Base-by-base conservation (phyloP, 2,113 vertebrate species). In the Microtus ochrogaster region DNA sequence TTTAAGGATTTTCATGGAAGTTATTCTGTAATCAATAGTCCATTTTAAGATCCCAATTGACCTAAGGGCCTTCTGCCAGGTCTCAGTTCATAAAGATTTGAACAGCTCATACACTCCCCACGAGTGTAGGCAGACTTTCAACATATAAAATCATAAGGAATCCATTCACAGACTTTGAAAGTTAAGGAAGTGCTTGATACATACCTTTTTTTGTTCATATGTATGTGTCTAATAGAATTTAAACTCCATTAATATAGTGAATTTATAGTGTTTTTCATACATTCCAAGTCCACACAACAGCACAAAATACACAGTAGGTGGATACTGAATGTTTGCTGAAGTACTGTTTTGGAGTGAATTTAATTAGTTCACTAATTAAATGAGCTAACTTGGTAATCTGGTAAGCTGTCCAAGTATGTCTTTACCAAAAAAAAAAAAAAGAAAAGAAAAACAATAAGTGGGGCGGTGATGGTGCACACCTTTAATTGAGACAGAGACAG, bases 331-430 rank as follows among this genome's bases (percentile, higher is more conserved):
- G 21, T 49, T 82, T 91, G 47, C 68, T 85, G 39, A 91, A n/a
- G 77, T 82, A 66, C 10, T 55, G 55, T 55, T 8, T 90, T 33
- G 41, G 86, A 94, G 77, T 89, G 28, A 92, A 87, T 77, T 73
- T 49, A 82, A 2, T 68, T 65, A 96, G 2, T 66, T 17, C 87
- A 77, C 72, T 5, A 86, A 72, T 86, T 7, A 55, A 88, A 41
- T 72, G 26, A 65, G 10, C 63, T 83, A 87, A 66, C 55, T n/a
- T 52, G 0, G 7, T 63, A 41, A 63, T 68, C 44, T 73, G 26
- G 19, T 82, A 66, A 39, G n/a, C 4, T 68, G 4, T 28, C 19
- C 39, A 22, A 0, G 2, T 86, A 5, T 72, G 17, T 90, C 30
- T 83, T 58, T 58, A 21, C 58, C 19, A 58, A 58, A 58, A 58